phyloP scores from a whole-genome alignment of 2,113 vertebrate species.

The Rhynchomys soricoides region DNA sequence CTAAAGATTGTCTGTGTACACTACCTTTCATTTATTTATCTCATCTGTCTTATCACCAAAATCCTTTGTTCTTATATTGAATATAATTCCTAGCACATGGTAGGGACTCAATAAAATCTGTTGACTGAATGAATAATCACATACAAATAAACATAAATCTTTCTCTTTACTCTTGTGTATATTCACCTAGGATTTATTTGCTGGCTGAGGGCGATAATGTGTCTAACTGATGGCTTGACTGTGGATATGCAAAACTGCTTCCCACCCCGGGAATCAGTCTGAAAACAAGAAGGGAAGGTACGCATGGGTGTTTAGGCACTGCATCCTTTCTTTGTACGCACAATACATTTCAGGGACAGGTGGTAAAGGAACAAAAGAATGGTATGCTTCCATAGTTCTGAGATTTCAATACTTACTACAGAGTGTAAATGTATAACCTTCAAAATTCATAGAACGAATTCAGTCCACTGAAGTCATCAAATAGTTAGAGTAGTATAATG shows the following conservation, averaged over 20 bases:
- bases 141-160: conserved; percentile 33
- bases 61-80: conserved; percentile 20
- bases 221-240: not conserved
- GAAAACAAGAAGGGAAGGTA: not conserved
- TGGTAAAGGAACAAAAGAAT: conserved; percentile 28
- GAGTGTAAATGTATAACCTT: conserved; percentile 36
- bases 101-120: not conserved
- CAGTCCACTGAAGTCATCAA: conserved; percentile 27
- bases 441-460: conserved; percentile 33
- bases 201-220: not conserved
- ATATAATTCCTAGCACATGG: not conserved
- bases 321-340: not conserved
- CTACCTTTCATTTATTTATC: not conserved
- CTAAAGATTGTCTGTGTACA: not conserved
- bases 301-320: not conserved
- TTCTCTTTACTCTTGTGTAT: not conserved
- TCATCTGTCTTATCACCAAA: not conserved
- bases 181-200: not conserved
- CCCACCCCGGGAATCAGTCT: not conserved
- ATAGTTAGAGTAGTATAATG: conserved; percentile 42
- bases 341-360: not conserved
- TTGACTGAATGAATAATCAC: conserved; percentile 16
- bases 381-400: not conserved
- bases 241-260: not conserved
- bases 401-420: conserved; percentile 9